Percentiles rank a stretch among this genome's conserved stretches.
Evolutionary conservation across 1,140 invertebrate genomes (phyloP).

Genomic region (Tetranychus urticae): DNA sequence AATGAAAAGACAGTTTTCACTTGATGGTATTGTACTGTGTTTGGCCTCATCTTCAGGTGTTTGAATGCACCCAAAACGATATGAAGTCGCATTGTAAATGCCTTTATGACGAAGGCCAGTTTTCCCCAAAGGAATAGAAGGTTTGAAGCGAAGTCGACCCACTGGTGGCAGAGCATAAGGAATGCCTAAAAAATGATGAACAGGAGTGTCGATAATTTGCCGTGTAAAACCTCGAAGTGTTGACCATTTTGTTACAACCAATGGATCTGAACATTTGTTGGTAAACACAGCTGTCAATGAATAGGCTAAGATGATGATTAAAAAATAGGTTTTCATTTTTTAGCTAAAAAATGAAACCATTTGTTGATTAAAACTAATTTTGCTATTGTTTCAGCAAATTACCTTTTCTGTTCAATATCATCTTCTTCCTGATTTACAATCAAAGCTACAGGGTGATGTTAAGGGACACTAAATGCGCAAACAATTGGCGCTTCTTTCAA

Average conservation of each 20-base stretch:
- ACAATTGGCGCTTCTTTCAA: no score
- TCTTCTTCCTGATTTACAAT: no score
- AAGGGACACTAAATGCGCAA: no score
- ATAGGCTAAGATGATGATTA: no score
- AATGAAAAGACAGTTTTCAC: slow-evolving; percentile 50
- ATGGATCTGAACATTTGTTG: not conserved
- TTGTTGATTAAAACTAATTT: no score
- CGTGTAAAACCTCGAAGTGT: not conserved
- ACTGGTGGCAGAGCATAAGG: slow-evolving; percentile 55
- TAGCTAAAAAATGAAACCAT: no score
- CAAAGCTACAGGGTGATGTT: no score
- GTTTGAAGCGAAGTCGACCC: slow-evolving; percentile 35
- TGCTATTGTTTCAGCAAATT: no score
- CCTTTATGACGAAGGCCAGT: slow-evolving; percentile 12
- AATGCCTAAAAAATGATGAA: slow-evolving; percentile 27
- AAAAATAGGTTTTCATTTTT: no score
- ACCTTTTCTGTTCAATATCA: no score
- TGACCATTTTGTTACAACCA: not conserved
- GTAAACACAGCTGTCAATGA: not conserved
- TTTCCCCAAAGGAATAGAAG: not conserved
- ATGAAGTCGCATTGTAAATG: slow-evolving; percentile 11
- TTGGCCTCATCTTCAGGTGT: slow-evolving; percentile 3
- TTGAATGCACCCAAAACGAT: slow-evolving; percentile 13
- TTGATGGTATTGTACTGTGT: slow-evolving; percentile 10
- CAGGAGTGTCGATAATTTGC: not conserved